Base-by-base conservation (phyloP, 2,888 invertebrate genomes). In the Galerucella pusilla region DNA sequence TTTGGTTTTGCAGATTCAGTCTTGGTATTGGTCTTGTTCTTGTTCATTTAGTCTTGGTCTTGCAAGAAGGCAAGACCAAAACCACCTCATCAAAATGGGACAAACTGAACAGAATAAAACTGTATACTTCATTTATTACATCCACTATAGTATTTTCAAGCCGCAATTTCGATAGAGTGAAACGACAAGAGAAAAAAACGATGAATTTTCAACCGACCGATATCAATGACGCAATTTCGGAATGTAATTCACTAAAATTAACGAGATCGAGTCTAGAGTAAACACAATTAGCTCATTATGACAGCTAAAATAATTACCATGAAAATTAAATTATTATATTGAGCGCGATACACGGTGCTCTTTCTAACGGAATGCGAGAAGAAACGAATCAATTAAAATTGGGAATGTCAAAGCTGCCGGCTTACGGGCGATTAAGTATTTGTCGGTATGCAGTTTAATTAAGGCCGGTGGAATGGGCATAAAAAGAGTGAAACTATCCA, bases 321-420 rank as follows among this genome's bases (percentile, higher is more conserved):
- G 68, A 45, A 70, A 61, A 61, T 49, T 61, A 12, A 70, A 70
- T 70, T 70, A 70, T 52, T 49, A 49, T 61, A 69, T 69, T 60
- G 52, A 61, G 49, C 61, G 4, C 6, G 54, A 54, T n/a, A n/a
- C 14, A 54, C 54, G 54, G 61, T 61, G 16, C 54, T n/a, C n/a
- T 54, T 14, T 54, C 6, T n/a, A 54, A 54, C 2, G 14, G n/a
- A 54, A 54, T 14, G 54, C 14, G 54, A 54, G n/a, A 54, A 54
- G 14, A 54, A 54, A 54, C n/a, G n/a, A 54, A n/a, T 54, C 54
- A 54, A 54, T 54, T 54, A 54, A 54, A 49, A 49, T 49, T 49
- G 49, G 49, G 49, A 49, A 54, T 54, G 54, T n/a, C 54, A n/a
- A 54, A n/a, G n/a, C 7, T 54, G 16, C 2, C 7, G n/a, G 54